Evolutionary conservation across 2,888 invertebrate genomes (phyloP), one percentile per base, ranked within the genome.

Genomic region (Bibio marci): DNA sequence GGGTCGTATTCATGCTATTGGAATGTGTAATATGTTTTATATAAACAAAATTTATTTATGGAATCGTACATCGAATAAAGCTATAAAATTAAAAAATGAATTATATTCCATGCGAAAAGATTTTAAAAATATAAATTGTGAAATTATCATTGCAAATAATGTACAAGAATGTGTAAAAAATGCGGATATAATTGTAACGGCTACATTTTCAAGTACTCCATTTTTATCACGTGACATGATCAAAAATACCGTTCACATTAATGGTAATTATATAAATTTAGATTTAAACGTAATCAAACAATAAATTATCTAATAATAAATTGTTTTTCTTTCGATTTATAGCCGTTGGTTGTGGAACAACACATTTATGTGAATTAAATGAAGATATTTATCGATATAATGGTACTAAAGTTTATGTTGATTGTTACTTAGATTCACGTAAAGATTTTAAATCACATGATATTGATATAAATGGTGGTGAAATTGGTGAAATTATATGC

Each of bases 181-280:
- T 44, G 73, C 74, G 2, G 75, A 77, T 56, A 65, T 77, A 19
- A 66, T 78, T 41, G 65, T 73, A 27, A 71, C 74, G 2, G 69
- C 69, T 1, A 76, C 76, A 2, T 63, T 57, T 41, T 50, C 69
- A 3, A 48, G 47, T 1, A 52, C 55, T 12, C 66, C 75, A 1
- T 50, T 77, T 13, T 47, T 77, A 3, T 49, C 60, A 28, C 50
- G 50, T 3, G 55, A 59, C 17, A 70, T 71, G 67, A 52, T 73
- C 3, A 67, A 67, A 50, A 47, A 53, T 8, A 65, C 67, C 28
- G 66, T 66, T 5, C 74, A 76, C 51, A 69, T 77, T 18, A 76
- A 76, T 56, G 71, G 76, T 73, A 52, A 50, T 50, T 39, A 28
- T 6, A 8, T 8, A 19, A 27, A 27, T 18, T n/a, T 35, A 22